Evolutionary conservation across 2,113 vertebrate species (phyloP).

Genomic region (Oryzias woworae): DNA sequence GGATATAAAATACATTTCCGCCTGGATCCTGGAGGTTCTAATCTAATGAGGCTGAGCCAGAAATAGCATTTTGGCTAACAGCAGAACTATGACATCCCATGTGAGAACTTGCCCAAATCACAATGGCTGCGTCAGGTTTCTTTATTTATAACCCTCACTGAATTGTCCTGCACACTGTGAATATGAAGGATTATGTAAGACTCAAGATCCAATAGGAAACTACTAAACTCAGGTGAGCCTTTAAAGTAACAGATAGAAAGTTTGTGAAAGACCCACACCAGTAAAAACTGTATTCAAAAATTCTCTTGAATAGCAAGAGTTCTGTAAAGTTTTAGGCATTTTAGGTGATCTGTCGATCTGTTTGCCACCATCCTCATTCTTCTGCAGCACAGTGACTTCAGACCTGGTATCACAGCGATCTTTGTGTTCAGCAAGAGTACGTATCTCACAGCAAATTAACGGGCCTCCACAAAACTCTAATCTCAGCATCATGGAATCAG

Average conservation of each 20-base stretch:
- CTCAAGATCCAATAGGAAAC: constrained; percentile 55
- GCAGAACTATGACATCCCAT: constrained; percentile 74
- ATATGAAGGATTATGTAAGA: constrained; percentile 72
- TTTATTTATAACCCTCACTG: constrained; percentile 72
- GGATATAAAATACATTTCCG: constrained; percentile 15
- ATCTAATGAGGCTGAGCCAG: constrained; percentile 75
- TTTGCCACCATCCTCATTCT: constrained; percentile 2
- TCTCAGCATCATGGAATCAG: not conserved
- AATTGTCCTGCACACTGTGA: constrained; percentile 71
- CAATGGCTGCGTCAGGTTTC: constrained; percentile 73
- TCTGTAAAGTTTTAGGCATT: not conserved
- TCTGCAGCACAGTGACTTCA: not conserved
- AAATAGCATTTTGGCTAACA: constrained; percentile 71
- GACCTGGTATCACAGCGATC: not conserved
- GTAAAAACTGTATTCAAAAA: not conserved
- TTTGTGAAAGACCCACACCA: constrained; percentile 50
- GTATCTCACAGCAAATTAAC: not conserved
- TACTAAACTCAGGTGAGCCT: constrained; percentile 54
- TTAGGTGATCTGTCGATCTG: not conserved
- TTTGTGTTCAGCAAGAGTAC: not conserved
- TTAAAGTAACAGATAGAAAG: constrained; percentile 45
- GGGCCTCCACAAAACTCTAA: not conserved
- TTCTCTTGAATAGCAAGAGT: not conserved
- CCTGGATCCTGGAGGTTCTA: constrained; percentile 62
- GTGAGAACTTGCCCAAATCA: constrained; percentile 73